Percentiles rank a stretch among this genome's conserved stretches.
Conservation (phyloP, 2,797 vertebrate genomes). For the Mus caroli region DNA sequence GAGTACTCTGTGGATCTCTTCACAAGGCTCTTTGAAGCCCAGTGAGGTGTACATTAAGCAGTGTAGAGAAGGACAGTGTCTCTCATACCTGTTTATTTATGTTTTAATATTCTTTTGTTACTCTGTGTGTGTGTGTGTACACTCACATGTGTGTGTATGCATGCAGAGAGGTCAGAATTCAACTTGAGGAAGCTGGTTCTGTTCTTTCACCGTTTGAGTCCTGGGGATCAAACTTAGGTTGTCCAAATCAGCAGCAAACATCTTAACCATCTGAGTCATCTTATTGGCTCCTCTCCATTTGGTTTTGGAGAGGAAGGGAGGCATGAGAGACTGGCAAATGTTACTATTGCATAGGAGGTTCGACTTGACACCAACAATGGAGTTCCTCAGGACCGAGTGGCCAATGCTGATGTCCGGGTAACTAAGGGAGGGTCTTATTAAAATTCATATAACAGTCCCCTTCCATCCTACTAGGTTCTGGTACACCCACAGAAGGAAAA, state of each 20-base stretch:
- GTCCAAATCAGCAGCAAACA: not conserved
- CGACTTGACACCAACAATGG: not conserved
- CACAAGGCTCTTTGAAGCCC: not conserved
- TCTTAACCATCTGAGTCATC: not conserved
- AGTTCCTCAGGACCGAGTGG: accelerated
- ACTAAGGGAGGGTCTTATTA: not conserved
- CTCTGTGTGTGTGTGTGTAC: too few species aligned
- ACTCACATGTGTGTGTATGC: not conserved
- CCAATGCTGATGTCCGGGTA: accelerated
- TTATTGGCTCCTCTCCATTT: not conserved
- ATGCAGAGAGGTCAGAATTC: not conserved
- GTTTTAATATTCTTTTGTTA: not conserved
- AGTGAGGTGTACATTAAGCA: not conserved
- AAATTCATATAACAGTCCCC: not conserved
- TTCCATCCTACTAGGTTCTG: not conserved
- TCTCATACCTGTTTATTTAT: not conserved
- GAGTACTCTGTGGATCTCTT: accelerated
- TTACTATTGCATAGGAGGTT: not conserved
- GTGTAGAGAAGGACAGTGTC: not conserved
- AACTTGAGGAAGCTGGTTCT: not conserved
- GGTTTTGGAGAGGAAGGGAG: not conserved
- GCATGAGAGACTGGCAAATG: not conserved
- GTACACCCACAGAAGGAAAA: not conserved
- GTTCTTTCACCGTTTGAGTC: not conserved
- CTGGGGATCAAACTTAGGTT: not conserved